A percentile compares a stretch with the other conserved stretches of the same genome.
Conservation (phyloP, 1,140 invertebrate species). For the Dermatophagoides farinae region DNA sequence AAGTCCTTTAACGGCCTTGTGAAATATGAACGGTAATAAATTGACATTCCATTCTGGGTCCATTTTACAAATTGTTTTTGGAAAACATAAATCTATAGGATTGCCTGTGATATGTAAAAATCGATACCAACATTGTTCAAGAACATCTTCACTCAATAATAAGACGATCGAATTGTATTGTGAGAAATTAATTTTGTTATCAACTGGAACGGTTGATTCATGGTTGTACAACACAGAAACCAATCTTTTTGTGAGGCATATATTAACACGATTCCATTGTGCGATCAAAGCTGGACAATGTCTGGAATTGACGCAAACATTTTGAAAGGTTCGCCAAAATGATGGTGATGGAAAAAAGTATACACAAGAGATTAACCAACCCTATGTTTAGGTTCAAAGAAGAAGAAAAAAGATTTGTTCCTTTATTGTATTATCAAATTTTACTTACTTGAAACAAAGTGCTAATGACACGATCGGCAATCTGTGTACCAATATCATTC, state of each 20-base stretch:
- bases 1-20: slow-evolving; percentile 77
- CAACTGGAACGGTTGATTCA: background rate
- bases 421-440: background rate
- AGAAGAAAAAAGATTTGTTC: no score
- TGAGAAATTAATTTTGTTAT: background rate
- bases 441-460: slow-evolving; percentile 63
- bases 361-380: slow-evolving; percentile 74
- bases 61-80: slow-evolving; percentile 56
- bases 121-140: slow-evolving; percentile 83
- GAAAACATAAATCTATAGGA: slow-evolving; percentile 71
- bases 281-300: slow-evolving; percentile 74
- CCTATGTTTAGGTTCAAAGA: background rate
- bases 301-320: slow-evolving; percentile 75
- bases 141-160: slow-evolving; percentile 67
- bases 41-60: slow-evolving; percentile 64
- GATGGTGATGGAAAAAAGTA: slow-evolving; percentile 77
- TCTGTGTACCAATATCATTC: slow-evolving; percentile 80
- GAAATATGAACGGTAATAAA: slow-evolving; percentile 65
- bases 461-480: slow-evolving; percentile 76
- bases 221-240: background rate
- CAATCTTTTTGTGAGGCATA: slow-evolving; percentile 44
- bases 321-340: slow-evolving; percentile 81
- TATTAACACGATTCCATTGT: slow-evolving; percentile 84
- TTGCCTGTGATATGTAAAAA: slow-evolving; percentile 79
- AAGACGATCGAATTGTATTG: slow-evolving; percentile 6